Evolutionary conservation across 2,113 vertebrate species (phyloP), one percentile per base, ranked within the genome.

Genomic region (Beaufortia kweichowensis): DNA sequence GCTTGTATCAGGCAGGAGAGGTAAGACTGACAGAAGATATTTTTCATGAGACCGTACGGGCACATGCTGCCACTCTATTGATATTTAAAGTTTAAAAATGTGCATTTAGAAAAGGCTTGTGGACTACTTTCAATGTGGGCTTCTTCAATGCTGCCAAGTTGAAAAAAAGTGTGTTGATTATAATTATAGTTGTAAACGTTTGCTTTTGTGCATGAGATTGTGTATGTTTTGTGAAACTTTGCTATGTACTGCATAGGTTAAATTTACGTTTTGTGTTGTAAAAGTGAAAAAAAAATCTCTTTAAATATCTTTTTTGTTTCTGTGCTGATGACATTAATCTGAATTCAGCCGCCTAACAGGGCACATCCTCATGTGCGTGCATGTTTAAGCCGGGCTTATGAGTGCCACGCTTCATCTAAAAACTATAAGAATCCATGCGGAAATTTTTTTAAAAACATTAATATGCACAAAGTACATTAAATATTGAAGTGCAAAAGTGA

Each of bases 1-100:
- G 95, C 90, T 91, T 95, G 86, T 93, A 95, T 88, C 93, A 84
- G 90, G 90, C 94, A 55, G 90, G 91, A 80, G 93, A 96, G 95
- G 95, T 95, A 94, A 96, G 95, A 68, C 39, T 57, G 53, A 67
- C 46, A 46, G 35, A 14, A 39, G 23, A 17, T 50, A 26, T 35
- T 67, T 31, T 29, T 59, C 19, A 7, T 46, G n/a, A 28, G 15
- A 10, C 26, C n/a, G n/a, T n/a, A n/a, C n/a, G n/a, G n/a, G n/a
- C n/a, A n/a, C n/a, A n/a, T n/a, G n/a, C n/a, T 7, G 7, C 6
- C 48, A 21, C 48, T 2, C 2, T n/a, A 53, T 53, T 53, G n/a
- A 53, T 53, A 53, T 6, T 53, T n/a, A 2, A 1, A 5, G 2
- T 7, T n/a, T n/a, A n/a, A n/a, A 8, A n/a, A 6, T 53, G 6